Percentiles rank a stretch among this genome's conserved stretches.
phyloP scores from a whole-genome alignment of 64 coral and sea anemone species.

The Cladopsammia gracilis region DNA sequence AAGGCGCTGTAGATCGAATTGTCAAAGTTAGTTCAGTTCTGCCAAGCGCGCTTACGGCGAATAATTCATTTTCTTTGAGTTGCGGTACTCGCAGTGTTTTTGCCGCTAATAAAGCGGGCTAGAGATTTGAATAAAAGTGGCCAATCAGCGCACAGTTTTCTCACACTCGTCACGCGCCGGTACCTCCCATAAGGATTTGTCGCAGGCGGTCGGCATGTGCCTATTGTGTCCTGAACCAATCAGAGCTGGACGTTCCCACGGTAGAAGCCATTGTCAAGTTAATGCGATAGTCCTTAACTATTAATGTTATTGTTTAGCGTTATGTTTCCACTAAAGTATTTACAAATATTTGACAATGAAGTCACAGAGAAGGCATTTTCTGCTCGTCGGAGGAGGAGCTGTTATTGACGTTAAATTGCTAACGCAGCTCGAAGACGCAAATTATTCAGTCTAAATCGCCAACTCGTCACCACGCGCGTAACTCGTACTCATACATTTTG shows the following conservation, averaged over 20 bases:
- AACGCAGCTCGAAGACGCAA: neutral
- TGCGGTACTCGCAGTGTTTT: neutral
- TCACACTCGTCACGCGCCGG: slow-evolving; percentile 71
- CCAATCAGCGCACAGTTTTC: slow-evolving; percentile 50
- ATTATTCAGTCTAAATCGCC: neutral
- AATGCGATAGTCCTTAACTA: slow-evolving; percentile 67
- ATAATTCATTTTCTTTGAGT: neutral
- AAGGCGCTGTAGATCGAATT: no score
- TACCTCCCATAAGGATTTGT: slow-evolving; percentile 34
- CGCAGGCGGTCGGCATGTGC: slow-evolving; percentile 58
- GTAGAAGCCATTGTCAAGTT: slow-evolving; percentile 59
- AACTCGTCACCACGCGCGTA: neutral
- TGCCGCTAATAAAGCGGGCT: slow-evolving; percentile 21
- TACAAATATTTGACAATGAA: slow-evolving; percentile 84
- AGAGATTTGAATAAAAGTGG: neutral
- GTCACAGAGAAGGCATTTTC: slow-evolving; percentile 73
- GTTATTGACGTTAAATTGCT: slow-evolving; percentile 15
- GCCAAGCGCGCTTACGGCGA: neutral
- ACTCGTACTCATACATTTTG: neutral
- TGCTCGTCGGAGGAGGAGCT: neutral
- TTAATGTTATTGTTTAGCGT: slow-evolving; percentile 61
- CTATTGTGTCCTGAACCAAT: slow-evolving; percentile 62
- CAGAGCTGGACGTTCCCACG: slow-evolving; percentile 72
- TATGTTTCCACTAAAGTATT: slow-evolving; percentile 79
- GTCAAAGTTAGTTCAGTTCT: neutral